A percentile compares a stretch with the other conserved stretches of the same genome.
These are phyloP conservation scores for Huso huso DNA, from an alignment of 2,797 vertebrate genomes.

Conservation along the genomic window DNA sequence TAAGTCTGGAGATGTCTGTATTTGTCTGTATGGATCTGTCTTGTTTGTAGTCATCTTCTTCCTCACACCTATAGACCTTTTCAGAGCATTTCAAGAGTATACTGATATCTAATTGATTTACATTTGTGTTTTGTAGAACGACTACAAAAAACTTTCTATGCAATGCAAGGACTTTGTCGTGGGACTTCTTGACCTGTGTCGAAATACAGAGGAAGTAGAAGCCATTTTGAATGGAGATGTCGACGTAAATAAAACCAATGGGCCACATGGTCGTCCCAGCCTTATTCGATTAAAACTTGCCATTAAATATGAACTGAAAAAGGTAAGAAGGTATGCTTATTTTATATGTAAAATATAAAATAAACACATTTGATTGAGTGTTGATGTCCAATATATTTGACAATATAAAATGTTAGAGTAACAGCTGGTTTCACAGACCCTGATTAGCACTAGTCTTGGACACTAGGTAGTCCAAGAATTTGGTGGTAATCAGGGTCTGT, in stretches of 20 bases:
- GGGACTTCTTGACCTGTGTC: constrained; percentile 90
- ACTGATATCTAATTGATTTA: constrained; percentile 7
- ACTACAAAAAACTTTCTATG: constrained; percentile 89
- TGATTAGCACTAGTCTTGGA: no score
- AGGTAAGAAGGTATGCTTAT: constrained; percentile 58
- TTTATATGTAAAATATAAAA: not conserved
- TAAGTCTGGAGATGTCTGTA: not conserved
- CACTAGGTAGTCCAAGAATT: no score
- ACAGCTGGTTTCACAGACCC: no score
- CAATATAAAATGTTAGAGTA: no score
- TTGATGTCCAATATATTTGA: no score
- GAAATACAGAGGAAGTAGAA: constrained; percentile 95
- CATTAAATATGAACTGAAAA: constrained; percentile 97
- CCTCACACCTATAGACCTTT: not conserved
- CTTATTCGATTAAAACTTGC: constrained; percentile 89
- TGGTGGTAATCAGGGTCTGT: no score
- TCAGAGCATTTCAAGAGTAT: not conserved
- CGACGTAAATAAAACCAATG: constrained; percentile 54
- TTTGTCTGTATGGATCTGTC: not conserved
- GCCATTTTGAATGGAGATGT: constrained; percentile 91
- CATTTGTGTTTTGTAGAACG: constrained; percentile 62
- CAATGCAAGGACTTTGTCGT: constrained; percentile 98
- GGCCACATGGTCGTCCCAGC: constrained; percentile 65
- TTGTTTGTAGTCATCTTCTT: not conserved
- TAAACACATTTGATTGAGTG: no score